These are phyloP conservation scores for Nymphalis urticae DNA, from an alignment of 2,888 invertebrate species.

Conservation along the genomic window DNA sequence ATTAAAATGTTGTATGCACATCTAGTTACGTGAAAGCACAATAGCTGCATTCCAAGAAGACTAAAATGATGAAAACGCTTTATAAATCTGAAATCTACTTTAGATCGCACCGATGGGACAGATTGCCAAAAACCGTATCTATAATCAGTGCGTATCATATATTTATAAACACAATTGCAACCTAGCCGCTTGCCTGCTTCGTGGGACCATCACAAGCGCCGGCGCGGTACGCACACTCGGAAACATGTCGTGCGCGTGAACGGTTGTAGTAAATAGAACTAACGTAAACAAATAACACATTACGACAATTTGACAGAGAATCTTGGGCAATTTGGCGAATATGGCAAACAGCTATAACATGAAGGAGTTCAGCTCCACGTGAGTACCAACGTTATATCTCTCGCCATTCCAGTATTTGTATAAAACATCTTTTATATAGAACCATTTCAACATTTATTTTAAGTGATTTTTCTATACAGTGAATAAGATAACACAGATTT, in stretches of 20 bases:
- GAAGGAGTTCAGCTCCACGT: conserved; percentile 79
- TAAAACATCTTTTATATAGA: neutral
- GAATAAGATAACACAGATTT: too few species aligned
- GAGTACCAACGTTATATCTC: conserved; percentile 48
- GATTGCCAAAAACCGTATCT: conserved; percentile 21
- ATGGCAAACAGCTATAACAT: conserved; percentile 73
- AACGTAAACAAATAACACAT: conserved; percentile 44
- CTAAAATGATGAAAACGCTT: neutral
- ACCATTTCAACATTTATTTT: neutral
- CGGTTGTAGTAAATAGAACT: conserved; percentile 22
- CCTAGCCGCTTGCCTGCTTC: conserved; percentile 42
- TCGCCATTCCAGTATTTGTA: neutral
- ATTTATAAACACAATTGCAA: conserved; percentile 51
- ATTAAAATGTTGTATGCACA: too few species aligned
- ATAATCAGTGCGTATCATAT: conserved; percentile 42
- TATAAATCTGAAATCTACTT: neutral
- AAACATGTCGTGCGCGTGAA: conserved; percentile 54
- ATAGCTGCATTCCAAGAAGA: too few species aligned
- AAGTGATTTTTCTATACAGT: neutral
- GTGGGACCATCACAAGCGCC: conserved; percentile 50
- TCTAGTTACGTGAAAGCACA: too few species aligned
- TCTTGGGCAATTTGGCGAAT: conserved; percentile 43
- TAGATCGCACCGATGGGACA: neutral
- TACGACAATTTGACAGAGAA: conserved; percentile 29
- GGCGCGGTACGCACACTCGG: conserved; percentile 47